These are phyloP conservation scores for Hybognathus amarus DNA, from an alignment of 2,797 vertebrate genomes.

Conservation along the genomic window DNA sequence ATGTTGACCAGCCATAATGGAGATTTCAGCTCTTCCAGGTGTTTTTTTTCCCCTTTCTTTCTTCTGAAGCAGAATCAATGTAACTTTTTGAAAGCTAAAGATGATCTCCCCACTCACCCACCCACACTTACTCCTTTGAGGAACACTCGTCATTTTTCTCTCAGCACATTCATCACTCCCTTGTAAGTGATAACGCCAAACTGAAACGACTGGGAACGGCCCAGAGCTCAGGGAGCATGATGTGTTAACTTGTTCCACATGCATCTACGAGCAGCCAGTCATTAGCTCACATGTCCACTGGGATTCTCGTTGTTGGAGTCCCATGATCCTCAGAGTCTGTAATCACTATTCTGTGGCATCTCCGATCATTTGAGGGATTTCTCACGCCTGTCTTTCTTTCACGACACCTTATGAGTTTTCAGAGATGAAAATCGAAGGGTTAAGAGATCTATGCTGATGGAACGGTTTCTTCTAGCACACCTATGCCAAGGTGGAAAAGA, in stretches of 20 bases:
- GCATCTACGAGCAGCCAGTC: slow-evolving; percentile 67
- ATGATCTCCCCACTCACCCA: slow-evolving; percentile 14
- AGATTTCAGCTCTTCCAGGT: slow-evolving; percentile 72
- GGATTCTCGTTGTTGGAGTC: slow-evolving; percentile 42
- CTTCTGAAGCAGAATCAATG: slow-evolving; percentile 24
- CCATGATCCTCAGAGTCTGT: slow-evolving; percentile 48
- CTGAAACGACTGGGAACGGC: slow-evolving; percentile 64
- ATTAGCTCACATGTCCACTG: slow-evolving; percentile 61
- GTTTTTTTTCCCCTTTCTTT: slow-evolving; percentile 52
- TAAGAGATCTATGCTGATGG: slow-evolving; percentile 45
- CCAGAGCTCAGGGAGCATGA: slow-evolving; percentile 68
- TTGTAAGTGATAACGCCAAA: slow-evolving; percentile 72
- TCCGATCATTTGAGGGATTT: slow-evolving; percentile 38
- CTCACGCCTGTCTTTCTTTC: slow-evolving; percentile 66
- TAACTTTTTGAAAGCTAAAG: slow-evolving; percentile 37
- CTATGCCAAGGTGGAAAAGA: slow-evolving; percentile 2
- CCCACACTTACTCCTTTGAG: slow-evolving; percentile 50
- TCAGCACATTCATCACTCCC: slow-evolving; percentile 72
- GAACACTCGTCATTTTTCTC: slow-evolving; percentile 61
- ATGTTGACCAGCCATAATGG: slow-evolving; percentile 65
- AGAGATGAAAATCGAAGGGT: background rate
- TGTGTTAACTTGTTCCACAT: slow-evolving; percentile 77
- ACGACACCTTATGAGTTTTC: slow-evolving; percentile 26
- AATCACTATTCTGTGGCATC: slow-evolving; percentile 40
- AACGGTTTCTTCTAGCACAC: slow-evolving; percentile 7